A percentile compares a stretch with the other conserved stretches of the same genome.
These are phyloP conservation scores for Sinocyclocheilus rhinocerous DNA, from an alignment of 2,113 vertebrate genomes.

Conservation along the genomic window DNA sequence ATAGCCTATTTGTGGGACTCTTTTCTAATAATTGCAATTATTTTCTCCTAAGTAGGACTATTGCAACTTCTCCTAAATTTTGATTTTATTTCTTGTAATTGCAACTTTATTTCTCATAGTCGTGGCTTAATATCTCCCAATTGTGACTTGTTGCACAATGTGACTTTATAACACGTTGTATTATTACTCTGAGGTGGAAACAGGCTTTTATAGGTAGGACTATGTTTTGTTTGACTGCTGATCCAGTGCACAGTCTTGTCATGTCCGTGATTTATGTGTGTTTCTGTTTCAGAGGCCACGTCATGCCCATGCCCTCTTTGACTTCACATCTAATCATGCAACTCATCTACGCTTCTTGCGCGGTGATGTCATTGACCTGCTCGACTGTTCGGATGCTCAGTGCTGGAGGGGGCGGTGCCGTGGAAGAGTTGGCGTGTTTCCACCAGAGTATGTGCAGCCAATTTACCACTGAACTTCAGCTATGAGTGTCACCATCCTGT, in stretches of 20 bases:
- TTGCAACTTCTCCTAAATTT: neutral
- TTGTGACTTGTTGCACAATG: neutral
- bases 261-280: neutral
- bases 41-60: neutral
- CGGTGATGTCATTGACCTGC: constrained; percentile 88
- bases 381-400: constrained; percentile 80
- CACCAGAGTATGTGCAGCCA: constrained; percentile 84
- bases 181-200: neutral
- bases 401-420: constrained; percentile 88
- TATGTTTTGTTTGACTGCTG: neutral
- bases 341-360: constrained; percentile 86
- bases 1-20: no score
- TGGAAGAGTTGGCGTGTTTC: constrained; percentile 83
- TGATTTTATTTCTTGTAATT: neutral
- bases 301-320: constrained; percentile 86
- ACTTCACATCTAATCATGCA: constrained; percentile 79
- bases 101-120: neutral
- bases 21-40: no score
- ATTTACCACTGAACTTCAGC: constrained; percentile 67
- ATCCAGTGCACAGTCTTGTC: neutral
- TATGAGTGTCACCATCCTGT: neutral
- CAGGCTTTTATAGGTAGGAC: neutral
- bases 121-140: neutral
- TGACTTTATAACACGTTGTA: neutral
- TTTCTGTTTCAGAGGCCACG: constrained; percentile 67